Base-by-base conservation (phyloP, 2,113 vertebrate species). In the Amazona guildingii region DNA sequence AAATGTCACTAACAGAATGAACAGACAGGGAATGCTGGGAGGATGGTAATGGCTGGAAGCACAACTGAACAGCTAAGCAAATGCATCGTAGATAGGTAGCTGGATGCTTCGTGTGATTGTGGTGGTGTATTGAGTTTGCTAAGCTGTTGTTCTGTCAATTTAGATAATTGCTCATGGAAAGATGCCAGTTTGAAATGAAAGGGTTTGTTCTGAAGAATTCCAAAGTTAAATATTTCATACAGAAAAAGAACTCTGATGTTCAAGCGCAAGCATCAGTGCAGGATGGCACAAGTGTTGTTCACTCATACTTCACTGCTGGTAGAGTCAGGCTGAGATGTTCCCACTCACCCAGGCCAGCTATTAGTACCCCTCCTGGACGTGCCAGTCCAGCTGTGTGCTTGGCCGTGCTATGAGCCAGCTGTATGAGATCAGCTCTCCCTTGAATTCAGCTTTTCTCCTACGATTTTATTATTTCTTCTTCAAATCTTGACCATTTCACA, bases 61-160 rank as follows among this genome's bases (percentile, higher is more conserved):
- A 18, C 35, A 23, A 2, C 39, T 41, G 70, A 19, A 64, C 49
- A 64, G 43, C 43, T 2, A 4, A 43, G 25, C 6, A 21, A 61
- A 17, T 3, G 3, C 29, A 4, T 7, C 1, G 11, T 0, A 19
- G 44, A 33, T 29, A 3, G 0, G 2, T 33, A 37, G 33, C 64
- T 27, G 59, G 57, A 14, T 11, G 67, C 28, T 87, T 29, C 43
- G 28, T 54, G 78, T n/a, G 51, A 4, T 31, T n/a, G 49, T 4
- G 20, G 19, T 17, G 17, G 9, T 1, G 9, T 14, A 2, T 16
- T 12, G 28, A 7, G 3, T 72, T 59, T 37, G 16, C 44, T 63
- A 41, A 63, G 63, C 21, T 70, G 44, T 11, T 74, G 3, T 7
- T 68, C 51, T 64, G 54, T 46, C 64, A 7, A 51, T 37, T 49